Base-by-base conservation (phyloP, 2,888 invertebrate genomes). In the Anagyrus pseudococci region DNA sequence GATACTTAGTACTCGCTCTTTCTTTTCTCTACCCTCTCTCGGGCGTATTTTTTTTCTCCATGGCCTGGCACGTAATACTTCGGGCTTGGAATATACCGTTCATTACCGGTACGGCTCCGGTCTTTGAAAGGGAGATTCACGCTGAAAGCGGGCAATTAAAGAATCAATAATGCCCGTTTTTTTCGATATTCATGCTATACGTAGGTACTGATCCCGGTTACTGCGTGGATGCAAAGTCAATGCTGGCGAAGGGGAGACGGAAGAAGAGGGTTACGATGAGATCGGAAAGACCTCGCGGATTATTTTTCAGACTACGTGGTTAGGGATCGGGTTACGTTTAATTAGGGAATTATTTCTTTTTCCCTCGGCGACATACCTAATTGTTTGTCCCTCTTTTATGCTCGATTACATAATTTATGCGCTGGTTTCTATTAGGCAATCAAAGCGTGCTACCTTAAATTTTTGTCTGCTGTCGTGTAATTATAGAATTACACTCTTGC, bases 1-100 rank as follows among this genome's bases (percentile, higher is more conserved):
- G 69, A 70, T 77, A 78, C 77, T 75, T 74, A 74, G 70, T 70
- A 70, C 64, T 26, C 52, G 54, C 26, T 53, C 20, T 43, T 22
- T 47, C 49, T 47, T 19, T 44, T 33, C 57, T 41, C 47, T 47
- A 17, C 7, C 22, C 19, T 50, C 49, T 19, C 49, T 29, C 29
- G n/a, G n/a, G n/a, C n/a, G n/a, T n/a, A n/a, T n/a, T 29, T 10
- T 29, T 10, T 53, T 33, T 37, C 47, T 29, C 17, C 19, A 13
- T 3, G 10, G n/a, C 29, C 2, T 47, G 19, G 29, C n/a, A 20
- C 20, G 4, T 10, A 44, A 8, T 37, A 52, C 40, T 40, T 47
- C 56, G 61, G 62, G 62, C 40, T 53, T 52, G 40, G 48, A 58
- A 56, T 62, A 59, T 49, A 56, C 57, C 64, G 44, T 62, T 66